Base-by-base conservation (phyloP, 2,113 vertebrate genomes). In the Elaphurus davidianus region DNA sequence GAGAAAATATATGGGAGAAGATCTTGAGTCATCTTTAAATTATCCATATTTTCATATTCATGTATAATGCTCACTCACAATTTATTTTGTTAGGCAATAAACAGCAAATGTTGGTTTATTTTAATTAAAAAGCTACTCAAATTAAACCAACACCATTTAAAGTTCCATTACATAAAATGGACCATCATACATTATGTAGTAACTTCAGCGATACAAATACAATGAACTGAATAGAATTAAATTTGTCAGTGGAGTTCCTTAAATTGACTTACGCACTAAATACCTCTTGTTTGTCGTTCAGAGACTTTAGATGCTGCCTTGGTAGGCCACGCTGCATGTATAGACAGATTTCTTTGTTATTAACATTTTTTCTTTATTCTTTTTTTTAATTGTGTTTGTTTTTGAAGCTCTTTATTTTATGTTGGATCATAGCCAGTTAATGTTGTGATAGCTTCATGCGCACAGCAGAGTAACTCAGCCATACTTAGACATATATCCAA, bases 111-210 rank as follows among this genome's bases (percentile, higher is more conserved):
- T 96, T 94, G 79, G 84, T 47, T 85, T 95, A 87, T 43, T 95
- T 97, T 88, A 96, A 95, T 98, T 98, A 97, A 96, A 97, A 98
- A 91, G 54, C 86, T 95, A 96, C 30, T 91, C 33, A 93, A 47
- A 96, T 96, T 91, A 98, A 96, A 97, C 82, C 30, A 97, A 97
- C 84, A 93, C 79, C 78, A 97, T 36, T 97, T 97, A 96, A 96
- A 91, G 30, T 91, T 93, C 71, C 25, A 67, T 94, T 87, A 17
- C 83, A 87, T 88, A 81, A 64, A 96, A 89, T 76, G n/a, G 59
- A 59, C 33, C 45, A 76, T 79, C 36, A 78, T 67, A 4, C 33
- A 62, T 96, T 59, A 87, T 87, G 40, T 43, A 74, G 55, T 94
- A 96, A 43, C 36, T 79, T 82, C 30, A 87, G 55, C 4, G 62